Base-by-base conservation (phyloP, 1,140 invertebrate species). In the Copidosoma floridanum region DNA sequence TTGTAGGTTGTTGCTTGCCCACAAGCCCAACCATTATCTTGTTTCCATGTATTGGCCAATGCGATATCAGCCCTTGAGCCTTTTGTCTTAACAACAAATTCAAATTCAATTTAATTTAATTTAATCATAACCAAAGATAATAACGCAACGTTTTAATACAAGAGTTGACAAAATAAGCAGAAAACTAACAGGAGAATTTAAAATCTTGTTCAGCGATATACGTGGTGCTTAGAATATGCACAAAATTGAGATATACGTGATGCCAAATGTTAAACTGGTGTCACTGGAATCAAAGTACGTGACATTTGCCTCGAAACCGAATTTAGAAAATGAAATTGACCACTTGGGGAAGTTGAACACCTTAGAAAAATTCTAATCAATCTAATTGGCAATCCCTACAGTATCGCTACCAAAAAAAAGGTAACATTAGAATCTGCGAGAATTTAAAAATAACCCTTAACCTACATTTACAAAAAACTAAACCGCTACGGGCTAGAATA, bases 341-440 rank as follows among this genome's bases (percentile, higher is more conserved):
- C 58, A 69, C 29, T 64, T 75, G 44, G 61, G 58, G 10, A 47
- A 41, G 2, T 47, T 69, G 55, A 70, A 70, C 18, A 66, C 79
- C 43, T 65, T 82, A 8, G 51, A 68, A 55, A 68, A 68, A 14
- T 70, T 81, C 8, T 63, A 71, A 35, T 63, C 71, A 55, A 69
- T 71, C 5, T 66, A 74, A 43, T 82, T 76, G 71, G 76, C 75
- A 7, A 69, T 72, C 8, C 79, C 78, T 0, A 67, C 83, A 7
- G 79, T 82, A 0, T 66, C 71, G 3, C 71, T 80, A 1, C 60
- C 72, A 32, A 81, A 80, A 64, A 60, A 60, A 16, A 57, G 70
- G 71, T 10, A 26, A 14, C 14, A 23, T 65, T 2, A 48, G 59
- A 3, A 12, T 65, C 0, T 61, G 54, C n/a, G 58, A 54, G 0